Base-by-base conservation (phyloP, 1,140 invertebrate species). In the Coboldia fuscipes region DNA sequence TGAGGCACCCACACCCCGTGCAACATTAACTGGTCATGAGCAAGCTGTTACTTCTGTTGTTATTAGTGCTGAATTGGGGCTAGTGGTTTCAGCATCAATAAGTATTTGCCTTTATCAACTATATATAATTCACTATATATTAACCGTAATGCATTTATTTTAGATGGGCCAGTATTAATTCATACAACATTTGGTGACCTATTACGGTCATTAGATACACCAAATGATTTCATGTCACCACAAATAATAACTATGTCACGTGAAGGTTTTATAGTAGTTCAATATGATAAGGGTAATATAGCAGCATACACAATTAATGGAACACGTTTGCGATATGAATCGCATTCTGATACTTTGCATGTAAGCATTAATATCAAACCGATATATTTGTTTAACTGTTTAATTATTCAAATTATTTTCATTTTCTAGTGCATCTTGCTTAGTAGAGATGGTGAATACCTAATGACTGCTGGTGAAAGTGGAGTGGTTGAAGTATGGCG, bases 101-200 rank as follows among this genome's bases (percentile, higher is more conserved):
- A 77, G 82, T 88, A 39, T 48, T 47, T 43, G 22, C 5, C 12
- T 5, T 28, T 15, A 5, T 6, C 14, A 14, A 15, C 4, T 19
- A 7, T 36, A 14, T 18, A 6, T 13, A 6, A 17, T 12, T 4
- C n/a, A 18, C 8, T 17, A 16, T 30, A 3, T 36, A 26, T 12
- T 26, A 30, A 18, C 33, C 20, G 31, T 41, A 37, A 16, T 30
- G 39, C 38, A 38, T 37, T 5, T 34, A 46, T 48, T 40, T 19
- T 46, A 93, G 88, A 77, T 61, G 89, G 90, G n/a, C 85, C 86
- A 5, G 84, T 94, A 32, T 65, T 97, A 19, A 85, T 97, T 18
- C 93, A 98, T 57, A 96, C 93, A 27, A 93, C 92, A n/a, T 89
- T 89, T 56, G 93, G 93, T 18, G 93, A 98, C 57, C 60, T 97